Evolutionary conservation across 2,113 vertebrate species (phyloP), one percentile per base, ranked within the genome.

Genomic region (Atrichornis clamosus): DNA sequence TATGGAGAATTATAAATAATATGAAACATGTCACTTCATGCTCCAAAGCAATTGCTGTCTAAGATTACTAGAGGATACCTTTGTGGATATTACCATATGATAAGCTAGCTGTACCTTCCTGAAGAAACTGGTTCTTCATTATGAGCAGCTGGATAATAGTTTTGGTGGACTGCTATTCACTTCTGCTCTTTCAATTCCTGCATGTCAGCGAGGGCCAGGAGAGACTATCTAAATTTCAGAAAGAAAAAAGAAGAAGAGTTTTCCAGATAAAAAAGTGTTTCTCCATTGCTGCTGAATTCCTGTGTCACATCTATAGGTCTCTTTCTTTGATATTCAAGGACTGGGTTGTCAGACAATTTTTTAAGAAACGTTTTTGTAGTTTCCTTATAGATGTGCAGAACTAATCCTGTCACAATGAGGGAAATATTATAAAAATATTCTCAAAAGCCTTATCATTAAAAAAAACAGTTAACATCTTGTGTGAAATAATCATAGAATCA

Each of bases 341-440:
- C 15, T 15, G 21, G 84, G 13, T 59, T 58, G n/a, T 60, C 60
- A 74, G 47, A 35, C 12, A 42, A 70, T 60, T 84, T 97, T 97
- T 90, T 67, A 95, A 59, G 39, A 64, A 85, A 68, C 1, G 5
- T 19, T 68, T 75, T 39, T 95, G 69, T 84, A 86, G 28, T 94
- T 94, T 90, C 84, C 65, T 95, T 97, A 76, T 28, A 96, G 86
- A 95, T n/a, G 24, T 92, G 81, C 56, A 95, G 74, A 96, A 97
- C 79, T 96, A 97, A 97, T 96, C 59, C 77, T 97, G 85, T 94
- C 95, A 96, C 92, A 97, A 87, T 77, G 53, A 96, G 49, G 78
- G n/a, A 87, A 96, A 87, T 52, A 49, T 93, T 91, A 94, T 94
- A 87, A 94, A 96, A 98, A 95, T 73, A 84, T 90, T 85, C 53